Base-by-base conservation (phyloP, 2,888 invertebrate species). In the Drosophila recens region DNA sequence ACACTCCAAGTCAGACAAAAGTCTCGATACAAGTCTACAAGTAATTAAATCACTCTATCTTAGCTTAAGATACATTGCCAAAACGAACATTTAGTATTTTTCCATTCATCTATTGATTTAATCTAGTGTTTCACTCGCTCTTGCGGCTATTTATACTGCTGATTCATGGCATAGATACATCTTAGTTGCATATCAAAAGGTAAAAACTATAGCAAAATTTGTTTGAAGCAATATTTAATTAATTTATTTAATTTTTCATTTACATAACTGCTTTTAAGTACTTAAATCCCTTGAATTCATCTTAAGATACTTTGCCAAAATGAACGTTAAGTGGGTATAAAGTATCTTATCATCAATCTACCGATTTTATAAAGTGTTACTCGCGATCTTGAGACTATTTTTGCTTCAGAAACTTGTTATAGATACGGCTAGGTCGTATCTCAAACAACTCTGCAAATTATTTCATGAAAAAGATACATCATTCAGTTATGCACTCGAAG, bases 11-110 rank as follows among this genome's bases (percentile, higher is more conserved):
- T 45, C 23, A 8, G 34, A 38, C 6, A 56, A 54, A 56, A 43
- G 56, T 20, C 43, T 56, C 43, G 43, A 56, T 43, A 43, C 56
- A 27, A 27, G 27, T 53, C 38, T 40, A 53, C 40, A 45, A 2
- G 56, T 20, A 56, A 56, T 56, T 56, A 56, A 56, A 45, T 45
- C 56, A 45, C 56, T 56, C 34, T 11, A 46, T 51, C 33, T 33
- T 30, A 58, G 49, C 58, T 20, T 5, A 23, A 58, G 51, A 57
- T 57, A 46, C 45, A 36, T 46, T 57, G 45, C 45, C 45, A 57
- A 57, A 51, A 36, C n/a, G n/a, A 20, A 51, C 34, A 20, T 51
- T 36, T 45, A 36, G 36, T 57, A 57, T 57, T 56, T 56, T 34
- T 20, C 38, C 2, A 54, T 48, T 23, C 46, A 30, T 48, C 30